Percentiles rank a stretch among this genome's conserved stretches.
Evolutionary conservation across 2,797 vertebrate genomes (phyloP).

Genomic region (Tauraco hartlaubi): DNA sequence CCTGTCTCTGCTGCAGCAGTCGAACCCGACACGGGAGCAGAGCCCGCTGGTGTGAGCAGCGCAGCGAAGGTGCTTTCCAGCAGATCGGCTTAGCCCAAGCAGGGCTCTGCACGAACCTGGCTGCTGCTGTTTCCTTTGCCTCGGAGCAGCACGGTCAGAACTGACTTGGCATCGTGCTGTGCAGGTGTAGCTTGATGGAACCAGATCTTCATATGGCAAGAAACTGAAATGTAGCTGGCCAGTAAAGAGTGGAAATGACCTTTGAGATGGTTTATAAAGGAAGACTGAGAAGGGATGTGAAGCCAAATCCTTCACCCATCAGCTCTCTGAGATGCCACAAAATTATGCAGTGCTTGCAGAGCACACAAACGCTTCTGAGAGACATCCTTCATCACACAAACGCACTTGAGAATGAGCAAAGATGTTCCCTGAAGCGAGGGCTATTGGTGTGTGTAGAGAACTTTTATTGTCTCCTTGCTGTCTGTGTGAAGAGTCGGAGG

Average conservation of each 20-base stretch:
- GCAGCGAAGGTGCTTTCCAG: background rate
- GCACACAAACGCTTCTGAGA: background rate
- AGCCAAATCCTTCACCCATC: background rate
- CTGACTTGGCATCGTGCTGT: background rate
- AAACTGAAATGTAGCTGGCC: background rate
- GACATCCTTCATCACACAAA: no score
- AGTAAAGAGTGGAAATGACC: background rate
- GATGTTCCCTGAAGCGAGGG: background rate
- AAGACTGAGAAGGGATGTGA: background rate
- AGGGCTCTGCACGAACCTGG: rapidly evolving
- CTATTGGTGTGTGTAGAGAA: background rate
- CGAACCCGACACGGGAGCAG: rapidly evolving
- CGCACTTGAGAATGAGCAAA: background rate
- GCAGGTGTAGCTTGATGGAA: background rate
- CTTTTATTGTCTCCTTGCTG: background rate
- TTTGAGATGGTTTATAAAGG: background rate
- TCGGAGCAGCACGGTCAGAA: background rate
- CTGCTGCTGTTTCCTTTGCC: background rate
- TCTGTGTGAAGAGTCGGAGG: background rate
- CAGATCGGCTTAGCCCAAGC: background rate
- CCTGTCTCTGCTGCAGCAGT: background rate
- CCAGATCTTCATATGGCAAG: background rate
- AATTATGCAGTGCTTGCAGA: background rate
- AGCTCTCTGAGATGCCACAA: background rate
- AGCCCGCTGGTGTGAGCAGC: background rate